A percentile compares a stretch with the other conserved stretches of the same genome.
Conservation (phyloP, 2,113 vertebrate species). For the Pithys albifrons region DNA sequence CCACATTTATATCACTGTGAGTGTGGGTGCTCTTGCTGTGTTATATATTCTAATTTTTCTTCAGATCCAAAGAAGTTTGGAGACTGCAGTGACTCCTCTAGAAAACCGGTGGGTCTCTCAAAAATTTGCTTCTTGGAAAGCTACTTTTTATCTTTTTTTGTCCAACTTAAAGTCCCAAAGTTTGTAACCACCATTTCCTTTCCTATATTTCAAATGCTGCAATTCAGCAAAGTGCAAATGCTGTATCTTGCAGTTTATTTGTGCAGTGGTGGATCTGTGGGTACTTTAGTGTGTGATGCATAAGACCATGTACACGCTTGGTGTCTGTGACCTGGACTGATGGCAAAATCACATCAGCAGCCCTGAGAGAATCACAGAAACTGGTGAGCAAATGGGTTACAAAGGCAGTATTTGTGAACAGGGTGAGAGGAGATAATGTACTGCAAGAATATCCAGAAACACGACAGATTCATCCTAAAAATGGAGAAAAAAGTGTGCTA, state of each 20-base stretch:
- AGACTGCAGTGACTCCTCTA: neutral
- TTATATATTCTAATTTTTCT: neutral
- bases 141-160: neutral
- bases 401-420: neutral
- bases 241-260: neutral
- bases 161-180: neutral
- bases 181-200: neutral
- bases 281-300: neutral
- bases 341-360: neutral
- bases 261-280: neutral
- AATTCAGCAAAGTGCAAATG: neutral
- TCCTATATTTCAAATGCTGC: neutral
- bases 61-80: neutral
- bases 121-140: neutral
- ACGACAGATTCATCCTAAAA: neutral
- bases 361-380: neutral
- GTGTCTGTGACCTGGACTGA: neutral
- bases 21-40: neutral
- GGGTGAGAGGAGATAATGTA: neutral
- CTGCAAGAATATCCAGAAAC: neutral
- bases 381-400: neutral
- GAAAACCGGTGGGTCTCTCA: neutral
- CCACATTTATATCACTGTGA: neutral
- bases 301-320: neutral
- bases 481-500: rapidly evolving